Evolutionary conservation across 2,888 invertebrate genomes (phyloP), one percentile per base, ranked within the genome.

Genomic region (Ormyrus pomaceus): DNA sequence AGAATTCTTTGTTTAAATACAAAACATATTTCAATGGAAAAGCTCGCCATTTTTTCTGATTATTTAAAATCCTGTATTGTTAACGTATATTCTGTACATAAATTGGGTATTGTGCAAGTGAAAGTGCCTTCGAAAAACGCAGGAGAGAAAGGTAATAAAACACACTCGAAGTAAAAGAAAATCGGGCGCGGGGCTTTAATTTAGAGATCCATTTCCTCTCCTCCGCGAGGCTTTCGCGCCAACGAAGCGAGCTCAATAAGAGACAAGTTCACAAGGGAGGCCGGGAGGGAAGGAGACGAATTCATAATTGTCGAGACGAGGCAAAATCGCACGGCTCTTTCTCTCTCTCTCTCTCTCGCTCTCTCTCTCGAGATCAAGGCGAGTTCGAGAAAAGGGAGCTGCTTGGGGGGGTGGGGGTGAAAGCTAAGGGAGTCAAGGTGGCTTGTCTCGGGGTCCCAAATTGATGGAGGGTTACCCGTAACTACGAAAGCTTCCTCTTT

Each of bases 281-380:
- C 13, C 6, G 8, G 65, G 53, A 59, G 51, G 5, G 69, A 69
- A 62, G n/a, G 58, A 62, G 51, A 48, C 55, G 68, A 73, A 79
- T 69, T 79, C 51, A 73, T 79, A 79, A 79, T 73, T 69, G 68
- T 69, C 73, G 68, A 73, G 62, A 72, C 6, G 70, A 70, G 74
- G 71, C 77, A 50, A 78, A 66, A 78, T 77, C 71, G 77, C 62
- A 62, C 69, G 45, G 34, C 10, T 53, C 48, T 55, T 69, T 34
- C 34, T 55, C 58, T 71, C 48, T 55, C 76, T 34, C 34, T 55
- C 58, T 71, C 58, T 71, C 48, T 55, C 76, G 3, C 34, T 55
- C 58, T 71, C 10, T 13, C 13, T 13, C 13, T 13, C 10, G 51
- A 70, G 79, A 79, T 79, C 79, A 70, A 79, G 79, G 74, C 62